Conservation (phyloP, 1,140 invertebrate species). For the Drosophila hydei region DNA sequence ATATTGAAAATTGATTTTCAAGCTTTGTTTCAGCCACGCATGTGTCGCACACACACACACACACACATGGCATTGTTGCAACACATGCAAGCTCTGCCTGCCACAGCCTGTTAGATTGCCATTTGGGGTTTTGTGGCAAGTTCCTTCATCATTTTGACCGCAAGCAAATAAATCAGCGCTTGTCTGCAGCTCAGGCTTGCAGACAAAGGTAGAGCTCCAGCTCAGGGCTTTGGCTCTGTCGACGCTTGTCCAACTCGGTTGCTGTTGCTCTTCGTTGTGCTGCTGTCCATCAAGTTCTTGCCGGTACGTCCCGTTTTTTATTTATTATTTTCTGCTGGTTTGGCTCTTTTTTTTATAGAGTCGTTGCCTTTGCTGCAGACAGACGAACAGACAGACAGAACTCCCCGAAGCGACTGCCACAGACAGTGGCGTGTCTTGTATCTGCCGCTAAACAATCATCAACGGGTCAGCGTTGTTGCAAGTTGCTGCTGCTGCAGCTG, state of each 20-base stretch:
- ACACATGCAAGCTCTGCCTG: neutral
- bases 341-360: slow-evolving; percentile 22
- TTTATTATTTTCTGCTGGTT: slow-evolving; percentile 21
- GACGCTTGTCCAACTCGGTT: slow-evolving; percentile 34
- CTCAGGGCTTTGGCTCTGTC: slow-evolving; percentile 44
- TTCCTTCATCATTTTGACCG: slow-evolving; percentile 73
- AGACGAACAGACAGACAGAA: slow-evolving; percentile 10
- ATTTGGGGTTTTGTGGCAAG: slow-evolving; percentile 32
- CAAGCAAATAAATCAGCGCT: slow-evolving; percentile 80
- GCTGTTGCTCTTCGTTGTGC: slow-evolving; percentile 38
- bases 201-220: neutral
- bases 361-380: slow-evolving; percentile 22
- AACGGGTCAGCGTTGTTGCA: slow-evolving; percentile 63
- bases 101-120: slow-evolving; percentile 47
- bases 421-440: slow-evolving; percentile 64
- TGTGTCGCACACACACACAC: slow-evolving; percentile 1
- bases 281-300: slow-evolving; percentile 59
- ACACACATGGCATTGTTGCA: neutral
- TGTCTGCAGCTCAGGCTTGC: slow-evolving; percentile 54
- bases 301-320: slow-evolving; percentile 41
- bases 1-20: slow-evolving; percentile 72
- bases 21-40: slow-evolving; percentile 6
- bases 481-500: no score
- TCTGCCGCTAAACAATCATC: slow-evolving; percentile 61
- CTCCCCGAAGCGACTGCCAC: slow-evolving; percentile 32